Percentiles rank a stretch among this genome's conserved stretches.
Conservation (phyloP, 2,888 invertebrate genomes). For the Eueremaeus valkanovi region DNA sequence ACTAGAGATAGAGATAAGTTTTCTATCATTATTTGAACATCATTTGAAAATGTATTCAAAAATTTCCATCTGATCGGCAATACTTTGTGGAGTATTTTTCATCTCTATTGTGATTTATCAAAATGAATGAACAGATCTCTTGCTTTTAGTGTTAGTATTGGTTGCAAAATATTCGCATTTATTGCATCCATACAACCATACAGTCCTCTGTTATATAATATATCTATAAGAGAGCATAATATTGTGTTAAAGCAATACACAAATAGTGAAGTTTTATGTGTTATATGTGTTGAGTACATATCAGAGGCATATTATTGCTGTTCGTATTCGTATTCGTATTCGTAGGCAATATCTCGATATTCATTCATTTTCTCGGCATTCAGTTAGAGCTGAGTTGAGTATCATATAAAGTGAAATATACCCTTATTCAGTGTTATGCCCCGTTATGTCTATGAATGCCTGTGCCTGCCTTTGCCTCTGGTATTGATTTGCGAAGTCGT, state of each 20-base stretch:
- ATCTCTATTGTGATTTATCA: constrained; percentile 27
- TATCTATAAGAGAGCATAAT: not conserved
- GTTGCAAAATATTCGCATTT: constrained; percentile 28
- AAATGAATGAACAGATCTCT: constrained; percentile 23
- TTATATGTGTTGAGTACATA: not conserved
- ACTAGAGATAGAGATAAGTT: no score
- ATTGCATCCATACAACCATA: not conserved
- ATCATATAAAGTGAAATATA: constrained; percentile 7
- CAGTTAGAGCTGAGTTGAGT: not conserved
- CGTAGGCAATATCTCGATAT: constrained; percentile 27
- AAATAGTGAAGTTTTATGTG: not conserved
- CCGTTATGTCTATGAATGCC: constrained; percentile 29
- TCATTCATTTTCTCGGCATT: no score
- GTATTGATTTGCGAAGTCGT: constrained; percentile 31
- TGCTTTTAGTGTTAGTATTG: not conserved
- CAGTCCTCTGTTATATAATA: not conserved
- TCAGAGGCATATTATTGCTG: not conserved
- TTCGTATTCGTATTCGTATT: not conserved
- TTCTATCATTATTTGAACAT: constrained; percentile 33
- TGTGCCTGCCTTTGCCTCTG: constrained; percentile 6
- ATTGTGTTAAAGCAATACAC: not conserved
- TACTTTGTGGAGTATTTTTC: constrained; percentile 8
- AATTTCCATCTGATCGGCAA: constrained; percentile 29
- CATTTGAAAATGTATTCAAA: constrained; percentile 19
- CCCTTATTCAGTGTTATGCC: constrained; percentile 11